Conservation (phyloP, 1,140 invertebrate genomes). For the Paraescarpia echinospica region DNA sequence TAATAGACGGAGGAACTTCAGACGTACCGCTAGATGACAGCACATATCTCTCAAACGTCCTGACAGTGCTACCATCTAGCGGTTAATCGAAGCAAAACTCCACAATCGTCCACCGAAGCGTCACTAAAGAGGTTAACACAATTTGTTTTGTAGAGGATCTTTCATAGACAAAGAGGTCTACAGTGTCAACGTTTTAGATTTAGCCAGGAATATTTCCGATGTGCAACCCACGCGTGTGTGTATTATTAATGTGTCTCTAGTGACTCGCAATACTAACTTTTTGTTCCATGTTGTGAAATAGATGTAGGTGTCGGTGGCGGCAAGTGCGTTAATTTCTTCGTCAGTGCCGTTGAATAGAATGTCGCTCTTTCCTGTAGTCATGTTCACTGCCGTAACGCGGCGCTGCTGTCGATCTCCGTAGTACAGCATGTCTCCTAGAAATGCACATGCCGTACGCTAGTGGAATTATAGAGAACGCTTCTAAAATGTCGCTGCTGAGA, state of each 20-base stretch:
- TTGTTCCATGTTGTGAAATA: conserved; percentile 13
- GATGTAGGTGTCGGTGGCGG: background rate
- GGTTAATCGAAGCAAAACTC: background rate
- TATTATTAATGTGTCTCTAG: background rate
- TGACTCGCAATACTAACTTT: background rate
- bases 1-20: background rate
- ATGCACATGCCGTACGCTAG: background rate
- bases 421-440: background rate
- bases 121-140: background rate
- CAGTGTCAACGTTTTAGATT: background rate
- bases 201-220: background rate
- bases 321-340: background rate
- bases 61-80: background rate
- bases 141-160: background rate
- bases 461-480: background rate
- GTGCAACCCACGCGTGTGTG: background rate
- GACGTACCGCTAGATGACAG: background rate
- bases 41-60: background rate
- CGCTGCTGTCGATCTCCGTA: background rate
- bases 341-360: background rate
- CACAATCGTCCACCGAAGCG: background rate
- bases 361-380: background rate
- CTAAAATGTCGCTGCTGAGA: background rate
- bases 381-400: background rate
- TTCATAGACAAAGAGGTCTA: background rate